These are phyloP conservation scores for Drosophila obscura DNA, from an alignment of 1,140 invertebrate genomes.

Conservation along the genomic window DNA sequence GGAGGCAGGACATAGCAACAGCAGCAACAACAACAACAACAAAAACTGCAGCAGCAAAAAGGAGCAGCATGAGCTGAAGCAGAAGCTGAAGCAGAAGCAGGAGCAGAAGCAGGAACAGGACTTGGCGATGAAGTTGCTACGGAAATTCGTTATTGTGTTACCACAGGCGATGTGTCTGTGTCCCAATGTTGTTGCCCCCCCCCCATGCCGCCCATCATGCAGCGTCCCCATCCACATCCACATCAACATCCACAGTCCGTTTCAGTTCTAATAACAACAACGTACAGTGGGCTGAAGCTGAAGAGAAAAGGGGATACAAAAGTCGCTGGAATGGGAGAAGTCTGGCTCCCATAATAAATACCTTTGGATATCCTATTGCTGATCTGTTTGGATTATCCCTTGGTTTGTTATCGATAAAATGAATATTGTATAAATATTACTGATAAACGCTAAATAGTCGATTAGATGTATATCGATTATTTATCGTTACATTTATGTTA, in stretches of 20 bases:
- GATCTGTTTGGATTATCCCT: too few relatives aligned
- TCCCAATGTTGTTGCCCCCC: constrained; percentile 66
- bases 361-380: too few relatives aligned
- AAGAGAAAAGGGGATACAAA: neutral
- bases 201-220: constrained; percentile 5
- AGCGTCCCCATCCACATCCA: constrained; percentile 3
- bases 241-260: constrained; percentile 41
- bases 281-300: constrained; percentile 40
- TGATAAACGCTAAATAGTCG: too few relatives aligned
- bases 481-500: too few relatives aligned
- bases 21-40: too few relatives aligned
- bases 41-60: constrained; percentile 1
- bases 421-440: too few relatives aligned
- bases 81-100: neutral
- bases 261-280: constrained; percentile 54
- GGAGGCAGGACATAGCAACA: constrained; percentile 15
- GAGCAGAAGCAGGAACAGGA: constrained; percentile 39
- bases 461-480: too few relatives aligned
- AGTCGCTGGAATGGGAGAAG: too few relatives aligned
- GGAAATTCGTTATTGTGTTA: constrained; percentile 83
- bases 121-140: constrained; percentile 76
- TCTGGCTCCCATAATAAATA: too few relatives aligned
- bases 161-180: constrained; percentile 81
- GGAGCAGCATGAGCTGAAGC: constrained; percentile 5
- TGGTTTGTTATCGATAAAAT: too few relatives aligned